phyloP scores from a whole-genome alignment of 2,113 vertebrate genomes.

The Tenebrosternarchus preto region DNA sequence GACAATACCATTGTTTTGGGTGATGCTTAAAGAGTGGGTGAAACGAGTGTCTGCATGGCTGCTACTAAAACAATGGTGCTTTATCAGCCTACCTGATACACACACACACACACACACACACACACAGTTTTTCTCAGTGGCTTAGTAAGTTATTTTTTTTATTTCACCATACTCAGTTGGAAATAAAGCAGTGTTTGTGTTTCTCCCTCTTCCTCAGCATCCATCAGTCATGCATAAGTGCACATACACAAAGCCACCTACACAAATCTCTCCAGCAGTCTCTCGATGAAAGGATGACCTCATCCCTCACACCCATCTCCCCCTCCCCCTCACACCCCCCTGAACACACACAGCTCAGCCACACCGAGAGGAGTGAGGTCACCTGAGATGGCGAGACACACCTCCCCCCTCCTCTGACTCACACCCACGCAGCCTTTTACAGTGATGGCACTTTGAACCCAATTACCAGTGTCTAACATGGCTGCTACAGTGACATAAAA shows the following conservation, averaged over 20 bases:
- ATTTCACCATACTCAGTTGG: neutral
- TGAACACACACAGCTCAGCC: slow-evolving; percentile 36
- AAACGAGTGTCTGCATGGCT: neutral
- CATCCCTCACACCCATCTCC: slow-evolving; percentile 52
- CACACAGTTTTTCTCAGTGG: neutral
- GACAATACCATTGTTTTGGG: slow-evolving; percentile 3
- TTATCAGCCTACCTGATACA: neutral
- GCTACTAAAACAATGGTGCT: neutral
- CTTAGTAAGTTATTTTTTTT: neutral
- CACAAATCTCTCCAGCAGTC: slow-evolving; percentile 57
- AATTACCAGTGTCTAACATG: slow-evolving; percentile 60
- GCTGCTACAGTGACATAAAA: slow-evolving; percentile 52
- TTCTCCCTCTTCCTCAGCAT: slow-evolving; percentile 5
- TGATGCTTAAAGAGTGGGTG: slow-evolving; percentile 7
- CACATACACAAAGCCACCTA: slow-evolving; percentile 55
- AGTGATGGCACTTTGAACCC: slow-evolving; percentile 57
- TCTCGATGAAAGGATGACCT: slow-evolving; percentile 70
- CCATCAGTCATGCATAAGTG: slow-evolving; percentile 34
- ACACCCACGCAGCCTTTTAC: slow-evolving; percentile 53
- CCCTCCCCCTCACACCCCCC: neutral
- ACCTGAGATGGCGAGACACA: slow-evolving; percentile 45
- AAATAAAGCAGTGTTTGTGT: neutral
- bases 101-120: neutral
- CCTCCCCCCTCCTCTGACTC: slow-evolving; percentile 41
- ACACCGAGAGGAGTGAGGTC: slow-evolving; percentile 57